Conservation (phyloP, 2,888 invertebrate genomes). For the Tribolium freemani region DNA sequence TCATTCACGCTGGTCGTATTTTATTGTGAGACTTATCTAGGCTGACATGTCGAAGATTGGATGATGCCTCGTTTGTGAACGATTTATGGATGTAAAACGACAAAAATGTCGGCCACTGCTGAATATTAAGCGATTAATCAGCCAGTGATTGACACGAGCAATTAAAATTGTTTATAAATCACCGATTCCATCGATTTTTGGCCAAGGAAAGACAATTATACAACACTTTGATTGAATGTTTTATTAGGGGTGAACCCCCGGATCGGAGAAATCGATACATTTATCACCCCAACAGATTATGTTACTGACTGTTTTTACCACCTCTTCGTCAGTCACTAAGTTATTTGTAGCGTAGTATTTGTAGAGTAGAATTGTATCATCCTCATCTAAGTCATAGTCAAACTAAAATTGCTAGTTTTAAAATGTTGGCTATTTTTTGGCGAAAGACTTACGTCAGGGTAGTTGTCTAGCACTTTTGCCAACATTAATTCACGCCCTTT, state of each 20-base stretch:
- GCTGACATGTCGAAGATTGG: neutral
- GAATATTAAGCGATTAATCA: neutral
- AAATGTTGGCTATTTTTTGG: neutral
- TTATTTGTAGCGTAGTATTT: constrained; percentile 14
- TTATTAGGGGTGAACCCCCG: constrained; percentile 31
- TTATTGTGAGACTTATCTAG: neutral
- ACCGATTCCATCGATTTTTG: neutral
- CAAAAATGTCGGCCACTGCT: neutral
- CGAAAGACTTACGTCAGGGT: neutral
- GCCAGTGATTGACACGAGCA: neutral
- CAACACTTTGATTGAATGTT: neutral
- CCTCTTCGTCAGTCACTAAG: neutral
- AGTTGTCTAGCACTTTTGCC: neutral
- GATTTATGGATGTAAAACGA: neutral
- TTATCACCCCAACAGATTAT: constrained; percentile 15
- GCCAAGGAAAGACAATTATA: neutral
- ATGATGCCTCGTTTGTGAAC: neutral
- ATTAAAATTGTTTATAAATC: neutral
- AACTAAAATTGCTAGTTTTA: constrained; percentile 12
- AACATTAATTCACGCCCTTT: constrained; percentile 4
- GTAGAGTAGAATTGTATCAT: constrained; percentile 4
- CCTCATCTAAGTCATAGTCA: neutral
- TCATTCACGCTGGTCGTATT: neutral
- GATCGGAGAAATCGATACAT: constrained; percentile 37
- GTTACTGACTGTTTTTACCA: neutral